phyloP scores from a whole-genome alignment of 2,113 vertebrate genomes.

The Thinocorus orbignyianus region DNA sequence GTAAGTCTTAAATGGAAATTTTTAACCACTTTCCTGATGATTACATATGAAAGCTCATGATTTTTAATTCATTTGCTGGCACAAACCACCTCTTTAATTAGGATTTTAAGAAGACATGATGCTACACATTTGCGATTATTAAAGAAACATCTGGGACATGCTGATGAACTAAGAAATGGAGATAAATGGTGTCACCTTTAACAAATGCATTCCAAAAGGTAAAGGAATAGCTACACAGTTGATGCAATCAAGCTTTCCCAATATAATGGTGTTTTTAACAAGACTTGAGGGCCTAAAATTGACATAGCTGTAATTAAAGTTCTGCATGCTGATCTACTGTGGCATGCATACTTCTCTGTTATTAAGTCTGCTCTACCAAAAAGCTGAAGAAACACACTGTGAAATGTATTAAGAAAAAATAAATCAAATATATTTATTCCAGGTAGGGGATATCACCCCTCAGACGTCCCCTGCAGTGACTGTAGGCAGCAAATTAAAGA shows the following conservation, averaged over 20 bases:
- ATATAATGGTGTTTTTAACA: slow-evolving; percentile 24
- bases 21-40: background rate
- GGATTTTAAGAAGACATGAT: background rate
- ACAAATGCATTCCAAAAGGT: background rate
- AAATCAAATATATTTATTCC: background rate
- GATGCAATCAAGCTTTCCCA: slow-evolving; percentile 12
- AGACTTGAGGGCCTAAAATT: slow-evolving; percentile 24
- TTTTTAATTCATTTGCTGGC: background rate
- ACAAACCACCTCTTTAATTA: background rate
- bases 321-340: background rate
- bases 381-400: background rate
- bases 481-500: background rate
- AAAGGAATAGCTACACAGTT: background rate
- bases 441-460: background rate
- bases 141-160: background rate
- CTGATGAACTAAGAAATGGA: slow-evolving; percentile 2
- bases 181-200: slow-evolving; percentile 19
- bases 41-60: background rate
- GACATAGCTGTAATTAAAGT: slow-evolving; percentile 41
- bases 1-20: background rate
- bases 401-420: background rate
- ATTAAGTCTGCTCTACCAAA: background rate
- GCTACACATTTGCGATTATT: background rate
- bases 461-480: background rate
- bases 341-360: background rate